Conservation (phyloP, 1,140 invertebrate species). For the Aphaenogaster rudis region DNA sequence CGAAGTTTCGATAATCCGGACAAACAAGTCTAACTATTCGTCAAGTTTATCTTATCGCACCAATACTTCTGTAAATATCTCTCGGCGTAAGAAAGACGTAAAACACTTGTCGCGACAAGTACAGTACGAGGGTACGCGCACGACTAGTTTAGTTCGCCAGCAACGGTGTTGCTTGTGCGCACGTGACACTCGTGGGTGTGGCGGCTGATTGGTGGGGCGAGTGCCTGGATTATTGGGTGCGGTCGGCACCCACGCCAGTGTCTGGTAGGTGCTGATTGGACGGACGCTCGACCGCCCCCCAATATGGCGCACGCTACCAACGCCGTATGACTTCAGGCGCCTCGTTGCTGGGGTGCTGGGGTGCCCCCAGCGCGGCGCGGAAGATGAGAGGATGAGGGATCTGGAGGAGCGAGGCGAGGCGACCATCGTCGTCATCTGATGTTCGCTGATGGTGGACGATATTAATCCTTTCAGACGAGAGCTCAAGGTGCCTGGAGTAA, state of each 20-base stretch:
- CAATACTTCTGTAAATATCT: background rate
- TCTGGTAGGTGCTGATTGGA: constrained; percentile 78
- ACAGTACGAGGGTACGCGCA: constrained; percentile 76
- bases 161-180: constrained; percentile 80
- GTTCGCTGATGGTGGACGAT: constrained; percentile 28
- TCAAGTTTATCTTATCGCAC: constrained; percentile 47
- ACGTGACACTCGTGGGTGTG: constrained; percentile 79
- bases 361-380: constrained; percentile 16
- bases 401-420: constrained; percentile 22
- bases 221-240: constrained; percentile 78
- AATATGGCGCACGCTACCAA: constrained; percentile 82
- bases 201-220: constrained; percentile 67
- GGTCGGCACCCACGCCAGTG: constrained; percentile 79
- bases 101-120: constrained; percentile 3
- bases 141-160: constrained; percentile 78
- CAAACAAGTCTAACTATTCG: constrained; percentile 26
- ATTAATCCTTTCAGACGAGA: constrained; percentile 48
- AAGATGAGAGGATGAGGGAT: constrained; percentile 53
- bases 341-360: constrained; percentile 12
- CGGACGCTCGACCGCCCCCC: constrained; percentile 80
- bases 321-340: background rate
- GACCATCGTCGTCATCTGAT: constrained; percentile 28
- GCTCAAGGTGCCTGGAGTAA: constrained; percentile 30
- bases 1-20: constrained; percentile 17
- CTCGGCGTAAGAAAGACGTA: background rate